Conservation (phyloP, 2,113 vertebrate genomes). For the Sturnira hondurensis region DNA sequence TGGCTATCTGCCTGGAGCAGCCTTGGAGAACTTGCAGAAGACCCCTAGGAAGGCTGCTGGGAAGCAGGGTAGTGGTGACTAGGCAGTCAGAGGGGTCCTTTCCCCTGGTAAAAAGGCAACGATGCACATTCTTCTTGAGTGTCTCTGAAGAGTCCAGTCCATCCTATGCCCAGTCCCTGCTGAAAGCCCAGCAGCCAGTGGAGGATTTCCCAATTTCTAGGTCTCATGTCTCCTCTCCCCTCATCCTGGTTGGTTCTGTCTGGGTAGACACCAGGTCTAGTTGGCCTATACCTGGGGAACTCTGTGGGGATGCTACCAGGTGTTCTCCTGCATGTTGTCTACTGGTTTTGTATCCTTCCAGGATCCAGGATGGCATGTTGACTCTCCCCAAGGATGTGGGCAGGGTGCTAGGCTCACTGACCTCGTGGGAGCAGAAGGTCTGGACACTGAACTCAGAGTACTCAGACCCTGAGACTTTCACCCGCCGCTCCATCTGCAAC, state of each 20-base stretch:
- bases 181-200: neutral
- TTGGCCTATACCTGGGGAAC: neutral
- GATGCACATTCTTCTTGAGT: neutral
- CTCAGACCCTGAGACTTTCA: neutral
- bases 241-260: neutral
- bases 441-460: neutral
- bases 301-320: neutral
- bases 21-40: neutral
- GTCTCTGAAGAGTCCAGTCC: neutral
- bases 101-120: neutral
- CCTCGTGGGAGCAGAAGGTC: neutral
- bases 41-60: neutral
- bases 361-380: neutral
- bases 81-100: neutral
- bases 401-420: neutral
- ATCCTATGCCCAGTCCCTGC: neutral
- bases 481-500: too few relatives aligned
- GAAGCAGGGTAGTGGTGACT: neutral
- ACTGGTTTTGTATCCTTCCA: conserved; percentile 48
- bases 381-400: neutral
- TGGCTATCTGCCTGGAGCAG: neutral
- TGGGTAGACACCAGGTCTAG: neutral
- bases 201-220: neutral
- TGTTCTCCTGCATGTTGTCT: neutral
- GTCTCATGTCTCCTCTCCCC: neutral